phyloP scores from a whole-genome alignment of 1,140 invertebrate genomes.

The Solen grandis region DNA sequence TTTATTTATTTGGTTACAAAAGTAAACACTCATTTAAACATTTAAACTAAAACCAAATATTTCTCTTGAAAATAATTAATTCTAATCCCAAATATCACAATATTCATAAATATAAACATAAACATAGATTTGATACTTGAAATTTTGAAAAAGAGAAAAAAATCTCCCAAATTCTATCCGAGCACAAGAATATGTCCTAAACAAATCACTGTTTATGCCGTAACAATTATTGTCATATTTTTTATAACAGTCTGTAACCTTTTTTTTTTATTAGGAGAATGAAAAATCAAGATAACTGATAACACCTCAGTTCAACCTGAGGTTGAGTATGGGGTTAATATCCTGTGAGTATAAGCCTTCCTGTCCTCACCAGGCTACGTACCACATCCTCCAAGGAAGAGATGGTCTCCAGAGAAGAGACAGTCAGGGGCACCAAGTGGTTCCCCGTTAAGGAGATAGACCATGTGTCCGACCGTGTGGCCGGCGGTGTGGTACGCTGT shows the following conservation, averaged over 20 bases:
- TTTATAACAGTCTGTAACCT: not conserved
- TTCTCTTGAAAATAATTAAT: no score
- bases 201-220: no score
- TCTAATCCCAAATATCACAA: no score
- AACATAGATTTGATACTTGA: not conserved
- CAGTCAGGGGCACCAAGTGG: conserved; percentile 59
- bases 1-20: no score
- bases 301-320: not conserved
- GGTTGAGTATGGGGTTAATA: no score
- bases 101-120: not conserved
- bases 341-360: not conserved
- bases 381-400: conserved; percentile 71
- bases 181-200: no score
- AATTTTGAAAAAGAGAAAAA: no score
- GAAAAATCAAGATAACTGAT: not conserved
- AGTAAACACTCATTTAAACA: no score
- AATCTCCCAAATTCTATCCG: no score
- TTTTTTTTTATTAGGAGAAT: not conserved
- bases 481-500: conserved; percentile 69
- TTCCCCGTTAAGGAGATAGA: conserved; percentile 64
- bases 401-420: conserved; percentile 71
- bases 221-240: not conserved
- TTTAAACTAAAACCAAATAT: no score
- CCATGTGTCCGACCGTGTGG: conserved; percentile 71
- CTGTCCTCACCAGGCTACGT: conserved; percentile 16